These are phyloP conservation scores for Peromyscus nudipes DNA, from an alignment of 2,797 vertebrate genomes.

Conservation along the genomic window DNA sequence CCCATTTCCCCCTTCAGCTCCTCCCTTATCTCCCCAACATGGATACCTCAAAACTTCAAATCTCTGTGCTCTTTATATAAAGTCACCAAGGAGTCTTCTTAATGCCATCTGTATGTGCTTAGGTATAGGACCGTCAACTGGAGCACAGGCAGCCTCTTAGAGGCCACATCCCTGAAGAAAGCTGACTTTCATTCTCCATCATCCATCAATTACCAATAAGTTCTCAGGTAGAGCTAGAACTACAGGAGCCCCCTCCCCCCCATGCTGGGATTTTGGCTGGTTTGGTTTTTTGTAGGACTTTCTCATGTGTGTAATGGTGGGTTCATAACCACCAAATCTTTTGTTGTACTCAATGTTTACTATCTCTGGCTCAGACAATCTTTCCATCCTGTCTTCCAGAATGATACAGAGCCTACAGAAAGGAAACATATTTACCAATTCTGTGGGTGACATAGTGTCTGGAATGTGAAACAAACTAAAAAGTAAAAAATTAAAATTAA, in stretches of 20 bases:
- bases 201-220: neutral
- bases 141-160: neutral
- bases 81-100: neutral
- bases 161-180: neutral
- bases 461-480: neutral
- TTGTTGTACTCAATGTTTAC: neutral
- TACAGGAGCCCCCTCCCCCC: fast-evolving
- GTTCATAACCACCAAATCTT: neutral
- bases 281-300: too few species aligned
- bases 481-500: neutral
- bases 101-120: neutral
- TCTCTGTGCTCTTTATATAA: neutral
- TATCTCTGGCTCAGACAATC: neutral
- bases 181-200: neutral
- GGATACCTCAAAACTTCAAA: too few species aligned
- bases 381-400: neutral
- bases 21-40: too few species aligned
- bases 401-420: neutral
- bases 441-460: neutral
- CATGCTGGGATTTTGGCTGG: neutral
- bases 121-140: neutral
- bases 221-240: neutral
- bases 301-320: neutral
- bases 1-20: neutral
- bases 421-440: neutral